Percentiles rank a stretch among this genome's conserved stretches.
These are phyloP conservation scores for Penaeus vannamei DNA, from an alignment of 1,140 invertebrate genomes.

Conservation along the genomic window DNA sequence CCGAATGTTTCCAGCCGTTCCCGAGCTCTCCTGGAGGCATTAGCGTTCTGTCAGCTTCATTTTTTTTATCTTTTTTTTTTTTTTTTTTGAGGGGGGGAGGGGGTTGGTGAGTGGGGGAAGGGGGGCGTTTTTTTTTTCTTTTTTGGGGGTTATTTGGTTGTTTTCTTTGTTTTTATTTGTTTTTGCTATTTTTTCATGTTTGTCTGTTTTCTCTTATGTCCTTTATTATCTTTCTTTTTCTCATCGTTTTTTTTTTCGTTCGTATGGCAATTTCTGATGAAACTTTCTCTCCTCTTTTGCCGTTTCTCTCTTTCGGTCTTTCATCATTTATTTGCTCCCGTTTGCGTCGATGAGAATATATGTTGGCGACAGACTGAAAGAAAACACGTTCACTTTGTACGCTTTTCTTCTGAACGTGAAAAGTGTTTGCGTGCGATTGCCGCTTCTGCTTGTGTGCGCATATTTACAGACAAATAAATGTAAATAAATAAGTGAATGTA, in stretches of 20 bases:
- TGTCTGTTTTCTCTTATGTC: neutral
- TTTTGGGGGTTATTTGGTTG: neutral
- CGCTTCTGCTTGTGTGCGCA: too few relatives aligned
- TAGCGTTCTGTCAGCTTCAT: too few relatives aligned
- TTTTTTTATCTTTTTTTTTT: too few relatives aligned
- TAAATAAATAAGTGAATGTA: neutral
- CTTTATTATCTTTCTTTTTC: neutral
- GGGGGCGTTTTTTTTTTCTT: neutral
- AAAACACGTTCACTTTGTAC: too few relatives aligned
- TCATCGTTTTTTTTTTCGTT: neutral
- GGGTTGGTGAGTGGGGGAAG: neutral
- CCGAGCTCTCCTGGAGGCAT: too few relatives aligned
- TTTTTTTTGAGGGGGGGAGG: too few relatives aligned
- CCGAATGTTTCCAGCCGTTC: too few relatives aligned
- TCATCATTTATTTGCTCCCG: too few relatives aligned
- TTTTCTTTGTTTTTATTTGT: neutral
- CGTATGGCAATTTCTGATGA: neutral
- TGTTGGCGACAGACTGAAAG: too few relatives aligned
- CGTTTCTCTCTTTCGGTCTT: neutral
- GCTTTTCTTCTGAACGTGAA: too few relatives aligned
- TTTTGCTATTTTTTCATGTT: neutral
- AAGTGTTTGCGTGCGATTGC: too few relatives aligned
- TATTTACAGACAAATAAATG: neutral
- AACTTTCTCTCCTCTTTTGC: neutral
- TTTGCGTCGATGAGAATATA: too few relatives aligned